These are phyloP conservation scores for Crotalus viridis DNA, from an alignment of 2,113 vertebrate species.

Conservation along the genomic window DNA sequence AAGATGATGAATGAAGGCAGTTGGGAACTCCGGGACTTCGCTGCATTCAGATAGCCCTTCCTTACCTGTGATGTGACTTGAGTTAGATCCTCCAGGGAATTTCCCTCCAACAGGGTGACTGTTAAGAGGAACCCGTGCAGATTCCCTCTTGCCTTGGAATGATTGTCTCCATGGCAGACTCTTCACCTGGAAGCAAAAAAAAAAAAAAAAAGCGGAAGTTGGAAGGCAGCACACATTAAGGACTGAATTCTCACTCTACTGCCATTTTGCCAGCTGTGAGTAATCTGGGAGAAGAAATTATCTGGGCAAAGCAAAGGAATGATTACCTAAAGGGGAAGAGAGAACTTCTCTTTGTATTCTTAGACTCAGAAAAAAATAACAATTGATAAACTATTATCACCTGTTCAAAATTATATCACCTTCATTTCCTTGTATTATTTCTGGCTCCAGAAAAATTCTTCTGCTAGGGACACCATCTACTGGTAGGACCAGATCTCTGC, in stretches of 20 bases:
- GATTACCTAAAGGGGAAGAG: neutral
- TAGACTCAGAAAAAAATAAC: neutral
- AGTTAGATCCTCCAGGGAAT: neutral
- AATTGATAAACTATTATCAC: neutral
- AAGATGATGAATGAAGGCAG: neutral
- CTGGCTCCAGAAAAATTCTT: neutral
- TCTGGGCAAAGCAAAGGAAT: neutral
- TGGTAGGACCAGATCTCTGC: neutral
- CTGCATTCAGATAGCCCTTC: neutral
- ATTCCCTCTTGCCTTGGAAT: neutral
- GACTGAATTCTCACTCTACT: neutral
- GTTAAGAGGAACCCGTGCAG: neutral
- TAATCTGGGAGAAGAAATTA: neutral
- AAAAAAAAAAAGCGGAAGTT: neutral
- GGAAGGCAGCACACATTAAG: neutral
- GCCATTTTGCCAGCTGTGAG: neutral
- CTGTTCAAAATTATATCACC: neutral
- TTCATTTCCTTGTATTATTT: neutral
- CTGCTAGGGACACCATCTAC: neutral
- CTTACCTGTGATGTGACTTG: neutral
- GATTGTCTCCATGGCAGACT: accelerated
- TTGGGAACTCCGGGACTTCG: neutral
- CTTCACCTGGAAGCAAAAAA: neutral
- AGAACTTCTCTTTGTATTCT: neutral
- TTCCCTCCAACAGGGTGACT: neutral